Conservation (phyloP, 2,113 vertebrate genomes). For the Elachura formosa region DNA sequence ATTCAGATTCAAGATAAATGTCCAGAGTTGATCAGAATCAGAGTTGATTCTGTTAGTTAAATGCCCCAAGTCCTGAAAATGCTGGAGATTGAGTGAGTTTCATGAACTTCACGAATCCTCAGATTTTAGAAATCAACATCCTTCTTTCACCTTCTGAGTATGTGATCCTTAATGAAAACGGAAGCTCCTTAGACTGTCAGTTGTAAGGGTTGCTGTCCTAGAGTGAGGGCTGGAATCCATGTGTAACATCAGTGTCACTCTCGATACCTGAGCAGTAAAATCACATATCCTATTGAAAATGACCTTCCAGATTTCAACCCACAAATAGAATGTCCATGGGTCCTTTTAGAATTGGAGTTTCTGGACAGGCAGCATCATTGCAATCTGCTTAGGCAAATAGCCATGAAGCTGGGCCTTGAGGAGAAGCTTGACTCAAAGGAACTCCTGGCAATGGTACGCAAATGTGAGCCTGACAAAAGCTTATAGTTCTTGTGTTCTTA, state of each 20-base stretch:
- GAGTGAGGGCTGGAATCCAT: background rate
- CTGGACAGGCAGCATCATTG: background rate
- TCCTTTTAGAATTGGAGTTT: background rate
- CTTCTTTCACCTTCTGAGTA: background rate
- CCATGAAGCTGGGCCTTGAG: background rate
- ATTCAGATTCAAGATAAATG: background rate
- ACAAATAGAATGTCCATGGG: background rate
- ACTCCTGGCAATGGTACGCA: background rate
- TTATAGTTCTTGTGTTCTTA: background rate
- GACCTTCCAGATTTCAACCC: background rate
- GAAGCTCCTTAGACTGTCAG: background rate
- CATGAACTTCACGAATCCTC: background rate
- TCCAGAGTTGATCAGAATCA: background rate
- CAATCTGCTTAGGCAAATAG: background rate
- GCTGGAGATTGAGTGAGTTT: background rate
- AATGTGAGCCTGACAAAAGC: background rate
- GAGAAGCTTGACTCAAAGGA: background rate
- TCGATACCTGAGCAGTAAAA: background rate
- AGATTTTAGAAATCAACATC: background rate
- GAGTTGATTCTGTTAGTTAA: background rate
- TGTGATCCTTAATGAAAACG: background rate
- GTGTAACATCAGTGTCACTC: background rate
- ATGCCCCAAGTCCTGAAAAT: background rate
- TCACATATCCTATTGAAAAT: background rate
- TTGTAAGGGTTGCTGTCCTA: background rate